These are phyloP conservation scores for Tachysurus fulvidraco DNA, from an alignment of 2,113 vertebrate species.

Conservation along the genomic window DNA sequence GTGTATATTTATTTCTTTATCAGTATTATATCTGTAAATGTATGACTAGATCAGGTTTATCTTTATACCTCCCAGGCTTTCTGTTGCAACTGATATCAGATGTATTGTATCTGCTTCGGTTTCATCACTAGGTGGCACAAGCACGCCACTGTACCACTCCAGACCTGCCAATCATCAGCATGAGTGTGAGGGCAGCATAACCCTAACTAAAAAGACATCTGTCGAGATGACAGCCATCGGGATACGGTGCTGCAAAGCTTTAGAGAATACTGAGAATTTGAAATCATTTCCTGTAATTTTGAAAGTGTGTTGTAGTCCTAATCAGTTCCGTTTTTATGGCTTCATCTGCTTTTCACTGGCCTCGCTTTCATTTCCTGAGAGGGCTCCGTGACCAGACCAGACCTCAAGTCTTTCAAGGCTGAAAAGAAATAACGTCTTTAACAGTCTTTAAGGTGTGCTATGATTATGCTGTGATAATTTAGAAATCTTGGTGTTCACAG, in stretches of 20 bases:
- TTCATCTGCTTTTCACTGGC: neutral
- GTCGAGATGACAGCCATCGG: conserved; percentile 67
- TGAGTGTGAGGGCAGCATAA: conserved; percentile 50
- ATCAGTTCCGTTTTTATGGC: neutral
- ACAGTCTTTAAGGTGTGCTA: neutral
- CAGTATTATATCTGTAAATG: neutral
- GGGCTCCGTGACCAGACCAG: neutral
- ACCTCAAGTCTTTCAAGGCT: neutral
- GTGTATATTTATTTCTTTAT: neutral
- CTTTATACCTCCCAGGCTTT: neutral
- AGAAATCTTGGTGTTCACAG: neutral
- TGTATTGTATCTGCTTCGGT: neutral
- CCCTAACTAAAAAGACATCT: conserved; percentile 71
- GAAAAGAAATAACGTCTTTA: neutral
- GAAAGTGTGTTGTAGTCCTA: conserved; percentile 1
- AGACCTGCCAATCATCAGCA: neutral
- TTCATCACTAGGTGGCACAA: conserved; percentile 70
- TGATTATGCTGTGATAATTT: neutral
- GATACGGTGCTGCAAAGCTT: conserved; percentile 49
- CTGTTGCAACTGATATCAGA: neutral
- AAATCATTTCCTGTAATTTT: conserved; percentile 43
- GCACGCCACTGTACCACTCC: conserved; percentile 46
- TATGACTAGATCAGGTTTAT: neutral
- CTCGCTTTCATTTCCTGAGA: neutral
- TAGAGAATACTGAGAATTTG: conserved; percentile 37